Percentiles rank a stretch among this genome's conserved stretches.
Evolutionary conservation across 2,888 invertebrate genomes (phyloP).

Genomic region (Gortyna flavago): DNA sequence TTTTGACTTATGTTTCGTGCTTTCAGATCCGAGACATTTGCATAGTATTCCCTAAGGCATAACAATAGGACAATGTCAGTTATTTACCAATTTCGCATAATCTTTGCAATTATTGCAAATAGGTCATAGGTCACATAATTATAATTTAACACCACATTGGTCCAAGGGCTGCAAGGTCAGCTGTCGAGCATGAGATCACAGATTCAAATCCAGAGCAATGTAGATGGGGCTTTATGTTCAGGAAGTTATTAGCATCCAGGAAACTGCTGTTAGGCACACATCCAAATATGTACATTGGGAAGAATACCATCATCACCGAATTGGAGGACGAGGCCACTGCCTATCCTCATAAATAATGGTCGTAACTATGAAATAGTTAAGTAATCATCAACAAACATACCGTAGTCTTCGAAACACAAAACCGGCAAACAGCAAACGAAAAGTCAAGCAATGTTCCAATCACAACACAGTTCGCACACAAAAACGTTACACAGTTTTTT

Average conservation of each 20-base stretch:
- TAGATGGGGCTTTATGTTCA: neutral
- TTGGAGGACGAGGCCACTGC: neutral
- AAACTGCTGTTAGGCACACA: neutral
- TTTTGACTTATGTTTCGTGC: constrained; percentile 23
- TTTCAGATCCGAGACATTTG: constrained; percentile 19
- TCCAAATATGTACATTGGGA: no score
- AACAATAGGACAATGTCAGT: constrained; percentile 1
- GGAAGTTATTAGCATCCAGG: neutral
- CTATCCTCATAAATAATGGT: neutral
- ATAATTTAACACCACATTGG: neutral
- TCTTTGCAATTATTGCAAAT: neutral
- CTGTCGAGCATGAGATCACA: neutral
- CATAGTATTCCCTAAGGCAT: constrained; percentile 2
- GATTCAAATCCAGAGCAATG: neutral
- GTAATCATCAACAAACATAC: constrained; percentile 72
- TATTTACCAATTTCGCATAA: constrained; percentile 2
- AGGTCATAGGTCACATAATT: neutral
- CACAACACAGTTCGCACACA: constrained; percentile 84
- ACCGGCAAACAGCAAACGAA: constrained; percentile 69
- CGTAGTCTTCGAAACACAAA: constrained; percentile 74
- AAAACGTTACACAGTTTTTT: constrained; percentile 74
- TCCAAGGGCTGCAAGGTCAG: neutral
- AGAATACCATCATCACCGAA: neutral
- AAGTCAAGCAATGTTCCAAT: constrained; percentile 71
- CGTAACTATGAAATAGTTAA: constrained; percentile 21